These are phyloP conservation scores for Rhodeus uyekii DNA, from an alignment of 2,797 vertebrate species.

Conservation along the genomic window DNA sequence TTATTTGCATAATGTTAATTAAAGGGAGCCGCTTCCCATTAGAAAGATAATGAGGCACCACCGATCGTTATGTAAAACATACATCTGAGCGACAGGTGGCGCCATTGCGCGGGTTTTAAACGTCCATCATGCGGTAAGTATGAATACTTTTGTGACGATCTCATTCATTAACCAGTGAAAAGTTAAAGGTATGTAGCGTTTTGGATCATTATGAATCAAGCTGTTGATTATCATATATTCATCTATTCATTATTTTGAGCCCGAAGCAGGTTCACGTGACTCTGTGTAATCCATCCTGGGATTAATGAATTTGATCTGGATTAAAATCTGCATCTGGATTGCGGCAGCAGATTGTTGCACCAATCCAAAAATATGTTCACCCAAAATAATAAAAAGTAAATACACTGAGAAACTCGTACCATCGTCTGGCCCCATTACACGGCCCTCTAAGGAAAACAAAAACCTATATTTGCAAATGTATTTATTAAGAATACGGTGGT, in stretches of 20 bases:
- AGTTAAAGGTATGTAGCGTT: not conserved
- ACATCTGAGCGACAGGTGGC: not conserved
- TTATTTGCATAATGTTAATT: conserved; percentile 26
- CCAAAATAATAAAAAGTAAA: not conserved
- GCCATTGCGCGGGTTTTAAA: not conserved
- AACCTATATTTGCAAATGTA: conserved; percentile 63
- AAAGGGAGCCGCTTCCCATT: not conserved
- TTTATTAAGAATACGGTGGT: conserved; percentile 68
- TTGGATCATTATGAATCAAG: not conserved
- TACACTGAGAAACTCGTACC: not conserved
- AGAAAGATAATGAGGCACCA: not conserved
- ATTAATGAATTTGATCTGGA: conserved; percentile 28
- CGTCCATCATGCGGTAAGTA: not conserved
- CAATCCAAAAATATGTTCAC: not conserved
- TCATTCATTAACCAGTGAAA: not conserved
- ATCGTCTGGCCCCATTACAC: not conserved
- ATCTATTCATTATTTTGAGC: not conserved
- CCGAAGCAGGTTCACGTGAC: not conserved
- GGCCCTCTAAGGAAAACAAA: not conserved
- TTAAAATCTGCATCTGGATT: conserved; percentile 15
- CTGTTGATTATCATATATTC: not conserved
- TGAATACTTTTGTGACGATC: not conserved
- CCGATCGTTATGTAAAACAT: not conserved
- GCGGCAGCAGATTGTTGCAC: not conserved
- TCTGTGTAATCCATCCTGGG: conserved; percentile 11